These are phyloP conservation scores for Trichogramma evanescens DNA, from an alignment of 2,888 invertebrate species.

Conservation along the genomic window DNA sequence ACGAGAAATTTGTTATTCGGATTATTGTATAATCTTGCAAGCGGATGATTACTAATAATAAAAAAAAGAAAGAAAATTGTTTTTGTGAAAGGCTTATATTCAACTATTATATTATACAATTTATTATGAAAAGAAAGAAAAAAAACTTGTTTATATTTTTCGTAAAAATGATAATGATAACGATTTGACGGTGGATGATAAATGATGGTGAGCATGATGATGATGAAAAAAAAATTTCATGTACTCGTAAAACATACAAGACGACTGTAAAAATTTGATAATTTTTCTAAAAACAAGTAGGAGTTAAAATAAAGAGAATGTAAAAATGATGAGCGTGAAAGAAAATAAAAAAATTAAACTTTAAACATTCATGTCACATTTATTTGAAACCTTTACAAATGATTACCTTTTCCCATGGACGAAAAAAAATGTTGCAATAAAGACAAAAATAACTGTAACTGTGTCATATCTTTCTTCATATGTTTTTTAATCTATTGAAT, in stretches of 20 bases:
- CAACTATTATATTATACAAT: constrained; percentile 20
- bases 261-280: constrained; percentile 24
- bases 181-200: neutral
- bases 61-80: constrained; percentile 14
- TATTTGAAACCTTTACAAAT: neutral
- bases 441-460: too few relatives aligned
- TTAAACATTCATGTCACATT: constrained; percentile 6
- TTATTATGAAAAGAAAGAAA: constrained; percentile 13
- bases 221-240: constrained; percentile 19
- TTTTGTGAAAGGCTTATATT: constrained; percentile 20
- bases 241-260: constrained; percentile 23
- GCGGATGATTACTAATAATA: neutral
- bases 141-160: constrained; percentile 25
- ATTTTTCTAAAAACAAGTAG: constrained; percentile 23
- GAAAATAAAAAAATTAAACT: constrained; percentile 20
- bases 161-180: constrained; percentile 15
- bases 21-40: constrained; percentile 2
- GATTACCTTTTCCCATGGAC: neutral
- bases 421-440: too few relatives aligned
- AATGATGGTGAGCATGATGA: constrained; percentile 15
- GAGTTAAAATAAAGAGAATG: constrained; percentile 23
- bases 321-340: constrained; percentile 22
- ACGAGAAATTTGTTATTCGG: constrained; percentile 9
- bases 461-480: too few relatives aligned
- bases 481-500: too few relatives aligned